phyloP scores from a whole-genome alignment of 1,140 invertebrate species.

The Lucilia cuprina region DNA sequence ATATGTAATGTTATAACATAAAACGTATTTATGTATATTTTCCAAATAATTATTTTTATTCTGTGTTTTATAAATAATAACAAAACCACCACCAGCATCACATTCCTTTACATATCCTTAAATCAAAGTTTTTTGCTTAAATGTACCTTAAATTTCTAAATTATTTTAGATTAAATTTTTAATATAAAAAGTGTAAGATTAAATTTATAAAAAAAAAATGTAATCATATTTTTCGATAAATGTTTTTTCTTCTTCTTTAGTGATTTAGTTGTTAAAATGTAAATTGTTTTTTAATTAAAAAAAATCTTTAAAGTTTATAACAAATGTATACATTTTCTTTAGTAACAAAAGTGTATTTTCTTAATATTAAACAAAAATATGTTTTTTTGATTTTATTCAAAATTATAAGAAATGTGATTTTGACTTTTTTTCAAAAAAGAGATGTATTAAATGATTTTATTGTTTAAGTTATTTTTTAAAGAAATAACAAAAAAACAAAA shows the following conservation, averaged over 20 bases:
- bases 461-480: not conserved
- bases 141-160: conserved; percentile 31
- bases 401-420: not conserved
- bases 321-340: too few species aligned
- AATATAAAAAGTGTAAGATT: too few species aligned
- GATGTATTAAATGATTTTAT: not conserved
- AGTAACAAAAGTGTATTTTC: not conserved
- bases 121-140: conserved; percentile 30
- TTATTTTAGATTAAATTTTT: not conserved
- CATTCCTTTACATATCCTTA: not conserved
- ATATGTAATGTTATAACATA: not conserved
- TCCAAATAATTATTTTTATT: not conserved
- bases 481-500: not conserved
- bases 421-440: not conserved
- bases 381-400: not conserved
- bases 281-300: too few species aligned
- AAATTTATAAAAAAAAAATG: too few species aligned
- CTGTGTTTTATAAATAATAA: not conserved
- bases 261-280: too few species aligned
- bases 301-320: too few species aligned
- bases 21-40: not conserved
- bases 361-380: not conserved
- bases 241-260: too few species aligned
- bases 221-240: too few species aligned
- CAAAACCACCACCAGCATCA: not conserved